Evolutionary conservation across 1,140 invertebrate species (phyloP).

Genomic region (Brachionus calyciflorus): DNA sequence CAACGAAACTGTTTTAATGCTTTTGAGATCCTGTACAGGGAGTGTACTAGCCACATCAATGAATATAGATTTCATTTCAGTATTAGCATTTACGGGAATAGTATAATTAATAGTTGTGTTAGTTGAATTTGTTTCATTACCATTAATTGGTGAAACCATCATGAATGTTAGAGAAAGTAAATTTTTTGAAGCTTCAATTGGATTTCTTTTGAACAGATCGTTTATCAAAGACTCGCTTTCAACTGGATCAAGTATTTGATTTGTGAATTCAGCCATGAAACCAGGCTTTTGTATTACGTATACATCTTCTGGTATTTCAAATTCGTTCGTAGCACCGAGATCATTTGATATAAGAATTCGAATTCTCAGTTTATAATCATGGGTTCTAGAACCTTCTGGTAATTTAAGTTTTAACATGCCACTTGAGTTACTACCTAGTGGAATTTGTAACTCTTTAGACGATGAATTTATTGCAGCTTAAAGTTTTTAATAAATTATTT

Average conservation of each 20-base stretch:
- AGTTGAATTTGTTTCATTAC: background rate
- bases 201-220: background rate
- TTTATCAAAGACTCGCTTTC: background rate
- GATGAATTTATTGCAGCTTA: background rate
- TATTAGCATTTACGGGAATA: background rate
- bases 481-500: background rate
- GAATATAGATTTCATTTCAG: slow-evolving; percentile 6
- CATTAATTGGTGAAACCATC: background rate
- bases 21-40: background rate
- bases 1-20: background rate
- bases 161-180: background rate
- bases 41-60: background rate
- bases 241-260: background rate
- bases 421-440: background rate
- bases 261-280: background rate
- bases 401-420: background rate
- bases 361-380: background rate
- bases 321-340: background rate
- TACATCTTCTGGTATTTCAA: background rate
- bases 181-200: slow-evolving; percentile 20
- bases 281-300: background rate
- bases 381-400: background rate
- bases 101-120: background rate
- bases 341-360: background rate
- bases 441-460: background rate